Evolutionary conservation across 2,888 invertebrate genomes (phyloP).

Genomic region (Drosophila mercatorum): DNA sequence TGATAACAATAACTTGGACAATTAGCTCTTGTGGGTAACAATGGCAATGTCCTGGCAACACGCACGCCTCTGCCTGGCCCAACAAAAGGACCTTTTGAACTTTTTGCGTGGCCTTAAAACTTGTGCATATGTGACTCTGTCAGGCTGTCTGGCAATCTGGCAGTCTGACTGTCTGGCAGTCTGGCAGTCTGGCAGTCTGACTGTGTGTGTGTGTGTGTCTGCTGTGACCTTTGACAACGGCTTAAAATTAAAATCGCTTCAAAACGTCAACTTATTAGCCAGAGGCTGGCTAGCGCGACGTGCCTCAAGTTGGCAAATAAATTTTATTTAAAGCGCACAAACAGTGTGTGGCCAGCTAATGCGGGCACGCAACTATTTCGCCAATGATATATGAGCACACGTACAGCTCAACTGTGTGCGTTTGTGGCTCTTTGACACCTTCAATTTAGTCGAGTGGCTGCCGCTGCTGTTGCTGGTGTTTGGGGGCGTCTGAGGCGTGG

Average conservation of each 20-base stretch:
- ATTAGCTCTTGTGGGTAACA: slow-evolving; percentile 45
- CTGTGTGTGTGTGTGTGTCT: slow-evolving; percentile 28
- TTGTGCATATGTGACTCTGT: slow-evolving; percentile 50
- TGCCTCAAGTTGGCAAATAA: slow-evolving; percentile 64
- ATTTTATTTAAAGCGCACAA: slow-evolving; percentile 66
- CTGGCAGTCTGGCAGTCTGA: slow-evolving; percentile 1
- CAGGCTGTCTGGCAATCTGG: slow-evolving; percentile 14
- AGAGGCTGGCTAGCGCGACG: slow-evolving; percentile 40
- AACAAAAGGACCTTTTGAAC: slow-evolving; percentile 54
- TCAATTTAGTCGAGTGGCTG: slow-evolving; percentile 65
- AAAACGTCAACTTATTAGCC: slow-evolving; percentile 59
- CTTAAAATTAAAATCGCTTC: slow-evolving; percentile 59
- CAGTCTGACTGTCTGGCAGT: not conserved
- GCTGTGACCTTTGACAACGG: slow-evolving; percentile 56
- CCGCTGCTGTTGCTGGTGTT: slow-evolving; percentile 20
- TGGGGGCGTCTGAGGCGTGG: slow-evolving; percentile 20
- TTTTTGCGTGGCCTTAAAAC: slow-evolving; percentile 48
- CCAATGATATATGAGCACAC: slow-evolving; percentile 67
- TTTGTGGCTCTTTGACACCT: slow-evolving; percentile 60
- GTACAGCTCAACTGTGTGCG: slow-evolving; percentile 8
- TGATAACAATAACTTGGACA: slow-evolving; percentile 62
- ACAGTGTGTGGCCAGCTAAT: slow-evolving; percentile 45
- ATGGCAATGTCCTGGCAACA: slow-evolving; percentile 45
- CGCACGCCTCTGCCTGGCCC: slow-evolving; percentile 45
- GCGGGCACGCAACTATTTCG: slow-evolving; percentile 71